Evolutionary conservation across 2,113 vertebrate species (phyloP).

Genomic region (mouse (Mus musculus)): GRCm39 chrX:12257001-12257500

Average conservation of each 20-base stretch:
- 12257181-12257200: background rate
- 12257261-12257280: background rate
- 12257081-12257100: background rate
- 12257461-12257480: background rate
- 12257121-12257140: background rate
- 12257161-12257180: background rate
- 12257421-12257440: background rate
- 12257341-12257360: background rate
- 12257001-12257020: background rate
- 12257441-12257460: background rate
- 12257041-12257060: background rate
- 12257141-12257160: background rate
- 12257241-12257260: background rate
- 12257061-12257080: background rate
- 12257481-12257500: background rate
- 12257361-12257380: background rate
- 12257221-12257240: background rate
- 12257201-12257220: background rate
- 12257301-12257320: background rate
- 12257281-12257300: background rate
- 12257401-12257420: background rate
- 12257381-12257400: background rate
- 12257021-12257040: background rate
- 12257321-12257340: background rate
- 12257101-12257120: constrained; percentile 17